Conservation (phyloP, 2,888 invertebrate genomes). For the Beris morrisii region DNA sequence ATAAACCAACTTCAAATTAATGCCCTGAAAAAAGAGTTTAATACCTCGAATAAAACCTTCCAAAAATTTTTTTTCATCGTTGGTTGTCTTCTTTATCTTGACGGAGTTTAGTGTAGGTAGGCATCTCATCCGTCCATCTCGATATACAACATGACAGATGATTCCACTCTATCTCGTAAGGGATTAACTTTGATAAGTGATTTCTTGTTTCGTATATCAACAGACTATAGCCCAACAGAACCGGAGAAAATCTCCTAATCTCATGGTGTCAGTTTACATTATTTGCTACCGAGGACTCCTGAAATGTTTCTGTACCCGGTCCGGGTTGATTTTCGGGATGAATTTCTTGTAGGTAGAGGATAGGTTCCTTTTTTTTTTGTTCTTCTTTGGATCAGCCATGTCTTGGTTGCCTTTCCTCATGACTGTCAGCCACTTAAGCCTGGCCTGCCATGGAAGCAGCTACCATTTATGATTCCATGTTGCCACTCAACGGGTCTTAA, state of each 20-base stretch:
- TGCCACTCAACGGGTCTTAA: constrained; percentile 33
- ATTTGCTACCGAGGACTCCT: constrained; percentile 23
- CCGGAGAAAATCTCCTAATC: constrained; percentile 22
- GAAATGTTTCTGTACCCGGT: constrained; percentile 11
- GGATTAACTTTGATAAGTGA: constrained; percentile 30
- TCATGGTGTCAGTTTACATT: constrained; percentile 25
- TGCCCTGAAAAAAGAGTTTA: too few species aligned
- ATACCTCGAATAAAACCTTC: too few species aligned
- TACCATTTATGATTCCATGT: constrained; percentile 33
- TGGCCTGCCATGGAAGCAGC: constrained; percentile 2
- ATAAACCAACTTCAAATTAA: too few species aligned
- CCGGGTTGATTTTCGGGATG: neutral
- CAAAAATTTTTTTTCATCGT: too few species aligned
- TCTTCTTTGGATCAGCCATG: too few species aligned
- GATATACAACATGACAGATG: constrained; percentile 29
- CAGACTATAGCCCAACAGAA: too few species aligned
- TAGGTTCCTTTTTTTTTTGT: too few species aligned
- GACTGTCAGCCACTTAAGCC: constrained; percentile 29
- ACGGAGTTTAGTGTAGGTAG: constrained; percentile 1
- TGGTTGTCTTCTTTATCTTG: too few species aligned
- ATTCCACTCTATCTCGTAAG: constrained; percentile 27
- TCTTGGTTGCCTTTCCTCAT: constrained; percentile 7
- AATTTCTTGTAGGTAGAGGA: too few species aligned
- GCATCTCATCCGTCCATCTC: constrained; percentile 27
- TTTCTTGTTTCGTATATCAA: constrained; percentile 7